Evolutionary conservation across 2,797 vertebrate species (phyloP).

Genomic region (Chiloscyllium punctatum): DNA sequence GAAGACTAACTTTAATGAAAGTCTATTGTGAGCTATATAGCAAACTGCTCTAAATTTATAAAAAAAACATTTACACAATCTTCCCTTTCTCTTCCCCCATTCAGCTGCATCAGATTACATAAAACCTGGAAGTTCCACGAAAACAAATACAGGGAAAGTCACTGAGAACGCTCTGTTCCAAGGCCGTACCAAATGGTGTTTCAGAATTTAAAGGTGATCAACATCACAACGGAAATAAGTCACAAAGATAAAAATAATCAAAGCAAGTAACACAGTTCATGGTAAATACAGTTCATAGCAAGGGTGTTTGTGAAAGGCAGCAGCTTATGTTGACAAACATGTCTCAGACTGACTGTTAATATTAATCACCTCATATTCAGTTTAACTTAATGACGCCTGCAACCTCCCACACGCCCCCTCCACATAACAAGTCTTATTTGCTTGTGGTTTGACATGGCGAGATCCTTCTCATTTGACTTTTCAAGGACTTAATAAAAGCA

Average conservation of each 20-base stretch:
- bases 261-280: conserved; percentile 8
- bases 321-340: not conserved
- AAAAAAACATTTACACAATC: not conserved
- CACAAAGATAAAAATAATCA: not conserved
- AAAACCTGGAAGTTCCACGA: conserved; percentile 4
- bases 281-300: not conserved
- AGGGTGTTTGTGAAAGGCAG: not conserved
- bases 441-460: no score
- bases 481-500: not conserved
- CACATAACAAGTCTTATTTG: not conserved
- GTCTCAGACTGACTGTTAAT: not conserved
- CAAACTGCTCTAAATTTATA: not conserved
- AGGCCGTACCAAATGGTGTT: conserved; percentile 22
- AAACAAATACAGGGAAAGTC: conserved; percentile 5
- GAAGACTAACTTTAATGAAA: not conserved
- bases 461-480: not conserved
- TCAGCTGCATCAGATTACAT: conserved; percentile 8
- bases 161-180: conserved; percentile 54
- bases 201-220: not conserved
- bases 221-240: conserved; percentile 19
- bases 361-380: not conserved
- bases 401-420: not conserved
- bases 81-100: not conserved
- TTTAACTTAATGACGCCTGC: not conserved
- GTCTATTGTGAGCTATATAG: not conserved